phyloP scores from a whole-genome alignment of 2,797 vertebrate species.

The Anomalospiza imberbis region DNA sequence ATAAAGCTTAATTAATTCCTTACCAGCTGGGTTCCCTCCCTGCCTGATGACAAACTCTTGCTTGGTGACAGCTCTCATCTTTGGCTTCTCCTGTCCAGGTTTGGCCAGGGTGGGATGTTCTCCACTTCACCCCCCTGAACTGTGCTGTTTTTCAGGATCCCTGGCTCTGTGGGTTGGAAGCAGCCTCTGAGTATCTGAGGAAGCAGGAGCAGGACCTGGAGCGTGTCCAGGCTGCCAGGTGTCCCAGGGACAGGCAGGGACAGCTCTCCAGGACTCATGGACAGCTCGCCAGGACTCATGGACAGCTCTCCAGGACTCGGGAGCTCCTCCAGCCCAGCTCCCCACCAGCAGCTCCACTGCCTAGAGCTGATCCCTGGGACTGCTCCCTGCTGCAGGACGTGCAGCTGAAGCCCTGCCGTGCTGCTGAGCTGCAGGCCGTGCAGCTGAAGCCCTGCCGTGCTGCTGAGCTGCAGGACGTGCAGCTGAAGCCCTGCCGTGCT shows the following conservation, averaged over 20 bases:
- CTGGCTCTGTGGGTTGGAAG: neutral
- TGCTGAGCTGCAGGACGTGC: neutral
- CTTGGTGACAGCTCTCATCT: neutral
- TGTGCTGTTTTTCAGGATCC: conserved; percentile 45
- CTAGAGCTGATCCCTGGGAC: neutral
- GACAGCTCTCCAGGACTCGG: neutral
- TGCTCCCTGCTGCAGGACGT: neutral
- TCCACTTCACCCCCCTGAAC: neutral
- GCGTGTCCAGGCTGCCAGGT: neutral
- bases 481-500: neutral
- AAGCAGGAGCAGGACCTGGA: neutral
- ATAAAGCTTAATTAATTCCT: neutral
- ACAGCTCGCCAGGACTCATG: no score
- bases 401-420: neutral
- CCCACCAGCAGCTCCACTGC: neutral
- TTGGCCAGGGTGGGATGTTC: neutral
- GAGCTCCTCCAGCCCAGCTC: neutral
- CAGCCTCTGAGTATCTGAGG: neutral
- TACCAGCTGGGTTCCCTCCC: neutral
- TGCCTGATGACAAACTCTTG: neutral
- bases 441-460: neutral
- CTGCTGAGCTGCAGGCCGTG: neutral
- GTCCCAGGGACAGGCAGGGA: neutral
- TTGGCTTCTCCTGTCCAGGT: neutral
- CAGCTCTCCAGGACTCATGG: no score